phyloP scores from a whole-genome alignment of 2,797 vertebrate genomes.

The Tiaroga cobitis region DNA sequence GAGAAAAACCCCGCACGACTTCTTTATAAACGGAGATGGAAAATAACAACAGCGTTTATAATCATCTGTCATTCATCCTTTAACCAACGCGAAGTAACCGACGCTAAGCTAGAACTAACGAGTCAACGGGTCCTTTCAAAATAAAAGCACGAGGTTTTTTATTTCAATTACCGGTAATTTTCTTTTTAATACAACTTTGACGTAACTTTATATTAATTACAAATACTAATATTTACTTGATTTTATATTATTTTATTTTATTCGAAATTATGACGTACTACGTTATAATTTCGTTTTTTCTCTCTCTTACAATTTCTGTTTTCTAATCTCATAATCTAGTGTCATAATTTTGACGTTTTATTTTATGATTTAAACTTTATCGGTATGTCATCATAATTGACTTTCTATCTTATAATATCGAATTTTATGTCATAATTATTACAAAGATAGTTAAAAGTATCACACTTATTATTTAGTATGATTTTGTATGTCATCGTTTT shows the following conservation, averaged over 20 bases:
- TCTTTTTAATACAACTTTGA: background rate
- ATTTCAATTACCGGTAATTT: background rate
- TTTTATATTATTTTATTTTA: background rate
- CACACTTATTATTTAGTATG: background rate
- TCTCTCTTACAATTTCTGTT: background rate
- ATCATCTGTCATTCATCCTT: background rate
- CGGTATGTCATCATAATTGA: background rate
- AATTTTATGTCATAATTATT: background rate
- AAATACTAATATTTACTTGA: background rate
- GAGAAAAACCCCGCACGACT: background rate
- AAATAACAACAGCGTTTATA: background rate
- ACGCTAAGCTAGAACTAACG: background rate
- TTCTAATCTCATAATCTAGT: background rate
- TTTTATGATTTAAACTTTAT: background rate
- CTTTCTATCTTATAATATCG: background rate
- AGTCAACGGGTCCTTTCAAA: background rate
- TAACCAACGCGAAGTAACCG: background rate
- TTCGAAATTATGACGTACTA: background rate
- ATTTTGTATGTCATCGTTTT: background rate
- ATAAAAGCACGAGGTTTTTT: slow-evolving; percentile 3
- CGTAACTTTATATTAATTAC: background rate
- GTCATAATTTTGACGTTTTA: background rate
- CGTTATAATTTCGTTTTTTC: background rate
- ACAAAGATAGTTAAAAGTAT: background rate
- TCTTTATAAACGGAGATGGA: background rate